Percentiles rank a stretch among this genome's conserved stretches.
These are phyloP conservation scores for Andrena trimmerana DNA, from an alignment of 2,888 invertebrate species.

Conservation along the genomic window DNA sequence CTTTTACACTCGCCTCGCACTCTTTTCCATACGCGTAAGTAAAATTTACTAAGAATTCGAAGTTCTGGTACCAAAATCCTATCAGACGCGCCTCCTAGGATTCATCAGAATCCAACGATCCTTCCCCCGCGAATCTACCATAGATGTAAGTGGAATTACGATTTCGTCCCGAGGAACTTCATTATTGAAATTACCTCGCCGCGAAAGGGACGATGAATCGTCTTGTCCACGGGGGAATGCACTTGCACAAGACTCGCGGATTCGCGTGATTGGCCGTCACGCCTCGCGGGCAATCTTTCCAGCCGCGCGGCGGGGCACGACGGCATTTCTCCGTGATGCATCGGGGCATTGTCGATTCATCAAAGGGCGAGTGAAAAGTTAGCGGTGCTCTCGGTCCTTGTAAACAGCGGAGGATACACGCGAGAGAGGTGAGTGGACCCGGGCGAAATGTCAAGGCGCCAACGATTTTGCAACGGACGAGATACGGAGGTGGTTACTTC, in stretches of 20 bases:
- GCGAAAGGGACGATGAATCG: not conserved
- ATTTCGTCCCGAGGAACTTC: not conserved
- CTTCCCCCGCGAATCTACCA: too few species aligned
- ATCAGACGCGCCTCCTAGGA: not conserved
- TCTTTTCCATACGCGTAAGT: too few species aligned
- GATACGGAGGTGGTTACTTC: constrained; percentile 46
- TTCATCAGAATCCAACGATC: too few species aligned
- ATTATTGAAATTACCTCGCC: not conserved
- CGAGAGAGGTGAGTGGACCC: constrained; percentile 71
- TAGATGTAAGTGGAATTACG: not conserved
- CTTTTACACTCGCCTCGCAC: not conserved
- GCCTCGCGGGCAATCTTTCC: constrained; percentile 42
- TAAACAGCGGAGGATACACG: constrained; percentile 65
- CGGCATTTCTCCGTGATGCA: constrained; percentile 71
- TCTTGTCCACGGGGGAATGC: constrained; percentile 36
- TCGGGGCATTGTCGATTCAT: constrained; percentile 68
- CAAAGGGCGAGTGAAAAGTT: constrained; percentile 73
- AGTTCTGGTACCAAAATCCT: not conserved
- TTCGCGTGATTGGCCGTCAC: constrained; percentile 50
- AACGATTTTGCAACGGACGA: constrained; percentile 70
- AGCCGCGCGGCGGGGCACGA: constrained; percentile 49
- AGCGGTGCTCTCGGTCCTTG: constrained; percentile 47
- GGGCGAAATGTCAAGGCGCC: constrained; percentile 77
- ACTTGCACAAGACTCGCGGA: constrained; percentile 27
- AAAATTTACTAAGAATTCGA: not conserved